phyloP scores from a whole-genome alignment of 2,113 vertebrate genomes.

The Thinocorus orbignyianus region DNA sequence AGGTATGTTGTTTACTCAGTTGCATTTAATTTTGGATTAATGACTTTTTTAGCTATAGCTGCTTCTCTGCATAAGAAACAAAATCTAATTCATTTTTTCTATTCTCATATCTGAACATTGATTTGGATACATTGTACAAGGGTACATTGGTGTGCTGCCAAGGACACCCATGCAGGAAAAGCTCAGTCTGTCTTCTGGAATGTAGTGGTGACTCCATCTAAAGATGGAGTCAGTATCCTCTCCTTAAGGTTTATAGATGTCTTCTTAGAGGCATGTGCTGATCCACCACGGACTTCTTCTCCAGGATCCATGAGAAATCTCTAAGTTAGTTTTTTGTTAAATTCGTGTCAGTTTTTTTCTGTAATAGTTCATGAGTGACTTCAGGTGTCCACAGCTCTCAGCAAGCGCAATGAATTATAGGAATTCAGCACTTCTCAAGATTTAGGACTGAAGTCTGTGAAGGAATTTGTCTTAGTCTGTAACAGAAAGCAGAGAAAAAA shows the following conservation, averaged over 20 bases:
- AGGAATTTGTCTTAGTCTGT: background rate
- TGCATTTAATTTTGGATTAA: constrained; percentile 72
- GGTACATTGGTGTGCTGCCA: background rate
- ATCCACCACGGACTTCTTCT: background rate
- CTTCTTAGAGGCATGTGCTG: background rate
- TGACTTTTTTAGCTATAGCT: constrained; percentile 34
- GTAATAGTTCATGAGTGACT: background rate
- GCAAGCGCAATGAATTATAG: background rate
- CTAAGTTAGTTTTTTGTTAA: background rate
- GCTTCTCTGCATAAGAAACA: constrained; percentile 59
- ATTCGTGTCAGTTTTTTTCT: background rate
- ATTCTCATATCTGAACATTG: background rate
- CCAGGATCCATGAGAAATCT: background rate
- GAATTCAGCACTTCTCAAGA: background rate
- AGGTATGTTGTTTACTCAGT: constrained; percentile 54
- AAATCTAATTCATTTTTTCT: constrained; percentile 36
- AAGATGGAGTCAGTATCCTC: background rate
- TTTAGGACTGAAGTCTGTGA: background rate
- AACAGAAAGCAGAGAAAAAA: background rate
- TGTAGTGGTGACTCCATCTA: background rate
- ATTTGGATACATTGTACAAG: background rate
- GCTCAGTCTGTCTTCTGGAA: background rate
- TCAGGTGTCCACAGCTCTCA: background rate
- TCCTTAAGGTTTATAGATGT: background rate
- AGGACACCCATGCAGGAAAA: background rate